Evolutionary conservation across 2,888 invertebrate genomes (phyloP), one percentile per base, ranked within the genome.

Genomic region (Hypomecis punctinalis): DNA sequence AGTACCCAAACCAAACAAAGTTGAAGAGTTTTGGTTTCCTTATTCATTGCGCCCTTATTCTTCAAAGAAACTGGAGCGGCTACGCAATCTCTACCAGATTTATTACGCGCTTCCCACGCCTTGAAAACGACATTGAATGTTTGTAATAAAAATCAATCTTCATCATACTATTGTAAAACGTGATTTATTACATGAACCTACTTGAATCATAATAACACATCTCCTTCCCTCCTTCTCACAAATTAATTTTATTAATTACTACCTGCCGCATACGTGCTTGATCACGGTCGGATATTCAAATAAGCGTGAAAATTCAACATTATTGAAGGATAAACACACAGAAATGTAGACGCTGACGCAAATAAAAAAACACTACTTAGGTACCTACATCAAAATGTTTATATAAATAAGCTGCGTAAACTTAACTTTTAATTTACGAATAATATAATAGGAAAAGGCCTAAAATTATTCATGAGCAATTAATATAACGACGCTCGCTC

Each of bases 91-190:
- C 11, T 37, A 23, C n/a, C 3, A n/a, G 23, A 39, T 35, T 43
- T 35, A 42, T 53, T 33, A 11, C 43, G 11, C 36, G 9, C 46
- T 59, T 55, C 59, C 59, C 49, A 53, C 49, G 40, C 63, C 63
- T 64, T 64, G 59, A 55, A 46, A 43, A 54, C 45, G 55, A 35
- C 63, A 55, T 59, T 59, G 63, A 37, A n/a, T 46, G 8, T 48
- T 55, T 43, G 6, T 10, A 39, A 51, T 51, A 49, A 57, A 62
- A 45, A 46, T 39, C 13, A 49, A 62, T 51, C 51, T 56, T 52
- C 23, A 47, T 57, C 9, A n/a, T 35, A 36, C 40, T 10, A 47
- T 54, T 61, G 35, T 8, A 37, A 36, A 6, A n/a, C n/a, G 0
- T n/a, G 35, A 9, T 36, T 37, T 40, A 60, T 52, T 23, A 52